A percentile compares a stretch with the other conserved stretches of the same genome.
Conservation (phyloP, 2,113 vertebrate species). For the Otus sunia region DNA sequence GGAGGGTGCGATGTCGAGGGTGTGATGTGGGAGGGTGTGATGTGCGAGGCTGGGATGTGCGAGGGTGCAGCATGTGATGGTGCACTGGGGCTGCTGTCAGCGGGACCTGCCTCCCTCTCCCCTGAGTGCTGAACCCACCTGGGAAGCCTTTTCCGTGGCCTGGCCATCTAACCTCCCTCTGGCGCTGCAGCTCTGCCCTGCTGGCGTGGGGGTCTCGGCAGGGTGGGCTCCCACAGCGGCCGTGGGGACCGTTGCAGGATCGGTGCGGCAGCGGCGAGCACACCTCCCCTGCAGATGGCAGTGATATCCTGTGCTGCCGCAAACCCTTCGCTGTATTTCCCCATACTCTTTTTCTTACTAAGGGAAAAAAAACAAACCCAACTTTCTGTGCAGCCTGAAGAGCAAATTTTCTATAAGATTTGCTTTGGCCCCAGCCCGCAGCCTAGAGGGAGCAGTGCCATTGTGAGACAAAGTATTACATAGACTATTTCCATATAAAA, state of each 20-base stretch:
- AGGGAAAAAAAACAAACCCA: background rate
- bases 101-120: too few relatives aligned
- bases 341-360: fast-evolving
- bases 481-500: background rate
- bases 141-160: too few relatives aligned
- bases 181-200: background rate
- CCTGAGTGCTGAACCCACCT: background rate
- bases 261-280: too few relatives aligned
- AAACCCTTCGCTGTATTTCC: too few relatives aligned
- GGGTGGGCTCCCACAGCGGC: background rate
- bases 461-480: background rate
- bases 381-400: background rate
- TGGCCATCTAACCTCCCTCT: background rate
- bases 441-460: background rate
- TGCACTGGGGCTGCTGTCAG: background rate
- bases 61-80: background rate
- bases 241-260: background rate
- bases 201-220: fast-evolving
- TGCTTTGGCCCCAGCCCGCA: background rate
- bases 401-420: background rate
- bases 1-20: fast-evolving
- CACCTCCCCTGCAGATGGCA: constrained; percentile 64
- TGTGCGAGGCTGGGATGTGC: too few relatives aligned
- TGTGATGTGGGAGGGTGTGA: fast-evolving
- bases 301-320: background rate